Conservation (phyloP, 2,888 invertebrate species). For the Coecobrya sp. region DNA sequence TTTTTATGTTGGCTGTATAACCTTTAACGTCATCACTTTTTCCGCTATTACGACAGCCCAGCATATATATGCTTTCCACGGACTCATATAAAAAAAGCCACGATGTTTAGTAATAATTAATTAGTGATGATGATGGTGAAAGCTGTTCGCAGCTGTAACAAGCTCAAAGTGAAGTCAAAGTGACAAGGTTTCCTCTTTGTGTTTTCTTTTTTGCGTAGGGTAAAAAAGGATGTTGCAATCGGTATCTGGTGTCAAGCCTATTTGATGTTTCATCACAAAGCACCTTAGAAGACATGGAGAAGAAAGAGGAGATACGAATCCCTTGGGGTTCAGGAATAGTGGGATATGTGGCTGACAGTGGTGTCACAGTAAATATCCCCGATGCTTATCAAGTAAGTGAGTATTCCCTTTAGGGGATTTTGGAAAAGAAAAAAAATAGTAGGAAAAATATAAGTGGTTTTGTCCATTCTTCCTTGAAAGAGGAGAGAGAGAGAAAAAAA, state of each 20-base stretch:
- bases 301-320: slow-evolving; percentile 96
- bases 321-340: slow-evolving; percentile 99
- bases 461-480: slow-evolving; percentile 12
- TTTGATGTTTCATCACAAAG: slow-evolving; percentile 98
- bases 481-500: no score
- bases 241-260: slow-evolving; percentile 96
- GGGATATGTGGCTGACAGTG: slow-evolving; percentile 97
- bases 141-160: slow-evolving; percentile 45
- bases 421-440: neutral
- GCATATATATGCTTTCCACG: no score
- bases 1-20: neutral
- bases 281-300: slow-evolving; percentile 97
- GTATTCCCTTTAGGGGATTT: slow-evolving; percentile 19
- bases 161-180: slow-evolving; percentile 32
- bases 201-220: slow-evolving; percentile 84
- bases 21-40: slow-evolving; percentile 4
- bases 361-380: slow-evolving; percentile 97
- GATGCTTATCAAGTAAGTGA: slow-evolving; percentile 95
- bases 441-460: slow-evolving; percentile 2
- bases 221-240: slow-evolving; percentile 87
- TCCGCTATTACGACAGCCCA: no score
- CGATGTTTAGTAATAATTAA: slow-evolving; percentile 51
- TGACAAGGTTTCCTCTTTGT: slow-evolving; percentile 14
- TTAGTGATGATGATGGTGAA: slow-evolving; percentile 28
- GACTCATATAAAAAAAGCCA: neutral